Evolutionary conservation across 2,888 invertebrate species (phyloP).

Genomic region (Merodon equestris): DNA sequence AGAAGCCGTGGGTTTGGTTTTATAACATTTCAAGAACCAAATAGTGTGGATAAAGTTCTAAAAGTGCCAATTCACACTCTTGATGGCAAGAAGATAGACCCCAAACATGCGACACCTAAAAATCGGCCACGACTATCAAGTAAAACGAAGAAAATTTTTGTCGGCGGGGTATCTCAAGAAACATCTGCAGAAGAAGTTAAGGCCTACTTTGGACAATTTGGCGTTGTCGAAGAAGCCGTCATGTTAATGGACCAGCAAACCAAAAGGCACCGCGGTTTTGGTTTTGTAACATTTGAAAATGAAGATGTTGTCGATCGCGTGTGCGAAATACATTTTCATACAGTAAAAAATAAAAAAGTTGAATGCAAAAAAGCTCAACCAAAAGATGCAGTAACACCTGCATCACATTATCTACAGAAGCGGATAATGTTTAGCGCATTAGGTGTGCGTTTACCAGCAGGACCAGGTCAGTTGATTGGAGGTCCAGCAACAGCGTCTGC

Average conservation of each 20-base stretch:
- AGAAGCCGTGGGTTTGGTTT: slow-evolving; percentile 95
- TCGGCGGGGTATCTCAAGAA: slow-evolving; percentile 94
- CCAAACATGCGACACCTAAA: slow-evolving; percentile 95
- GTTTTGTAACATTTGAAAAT: slow-evolving; percentile 94
- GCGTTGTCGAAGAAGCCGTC: slow-evolving; percentile 93
- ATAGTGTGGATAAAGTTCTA: slow-evolving; percentile 93
- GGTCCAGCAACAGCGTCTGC: slow-evolving; percentile 77
- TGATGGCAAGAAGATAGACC: slow-evolving; percentile 96
- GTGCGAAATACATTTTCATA: slow-evolving; percentile 96
- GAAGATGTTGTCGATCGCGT: slow-evolving; percentile 95
- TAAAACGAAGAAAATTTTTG: slow-evolving; percentile 95
- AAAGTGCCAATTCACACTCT: slow-evolving; percentile 94
- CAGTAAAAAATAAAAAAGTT: slow-evolving; percentile 93
- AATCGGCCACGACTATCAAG: slow-evolving; percentile 91
- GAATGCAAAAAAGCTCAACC: slow-evolving; percentile 96
- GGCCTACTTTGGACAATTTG: slow-evolving; percentile 93
- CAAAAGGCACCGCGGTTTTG: slow-evolving; percentile 93
- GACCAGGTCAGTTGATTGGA: slow-evolving; percentile 80
- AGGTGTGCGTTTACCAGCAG: slow-evolving; percentile 82
- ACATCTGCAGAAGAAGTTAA: slow-evolving; percentile 94
- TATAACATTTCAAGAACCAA: slow-evolving; percentile 94
- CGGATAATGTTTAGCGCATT: slow-evolving; percentile 86
- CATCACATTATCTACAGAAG: slow-evolving; percentile 84
- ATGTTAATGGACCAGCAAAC: slow-evolving; percentile 97
- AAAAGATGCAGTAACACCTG: slow-evolving; percentile 90